Conservation (phyloP, 2,888 invertebrate genomes). For the Suillia variegata region DNA sequence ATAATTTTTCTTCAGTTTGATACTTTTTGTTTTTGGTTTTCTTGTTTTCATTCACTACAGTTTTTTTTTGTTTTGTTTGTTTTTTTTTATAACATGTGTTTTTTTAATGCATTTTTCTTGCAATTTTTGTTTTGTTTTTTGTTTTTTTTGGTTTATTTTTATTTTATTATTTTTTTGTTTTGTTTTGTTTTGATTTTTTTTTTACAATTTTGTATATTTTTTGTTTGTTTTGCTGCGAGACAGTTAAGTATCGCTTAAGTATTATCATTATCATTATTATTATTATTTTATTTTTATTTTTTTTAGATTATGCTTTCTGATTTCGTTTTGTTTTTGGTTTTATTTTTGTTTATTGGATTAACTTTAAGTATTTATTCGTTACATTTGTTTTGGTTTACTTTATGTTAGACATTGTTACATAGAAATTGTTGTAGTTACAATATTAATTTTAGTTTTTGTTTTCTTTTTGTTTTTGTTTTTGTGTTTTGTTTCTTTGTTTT, state of each 20-base stretch:
- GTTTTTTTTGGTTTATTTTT: conserved; percentile 15
- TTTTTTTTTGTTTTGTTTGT: conserved; percentile 28
- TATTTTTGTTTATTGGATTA: not conserved
- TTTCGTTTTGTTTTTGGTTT: not conserved
- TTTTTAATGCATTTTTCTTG: conserved; percentile 19
- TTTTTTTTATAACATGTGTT: conserved; percentile 51
- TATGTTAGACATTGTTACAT: conserved; percentile 2
- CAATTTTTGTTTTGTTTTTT: conserved; percentile 26
- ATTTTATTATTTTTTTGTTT: conserved; percentile 29
- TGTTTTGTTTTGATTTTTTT: conserved; percentile 38
- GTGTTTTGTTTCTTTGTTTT: conserved; percentile 19
- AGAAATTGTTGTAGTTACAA: not conserved
- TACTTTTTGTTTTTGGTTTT: conserved; percentile 1
- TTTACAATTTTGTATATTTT: conserved; percentile 43
- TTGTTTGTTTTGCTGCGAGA: conserved; percentile 36
- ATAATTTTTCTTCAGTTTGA: conserved; percentile 2
- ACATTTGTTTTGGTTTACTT: not conserved
- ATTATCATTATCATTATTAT: not conserved
- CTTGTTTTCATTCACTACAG: not conserved
- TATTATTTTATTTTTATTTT: too few species aligned
- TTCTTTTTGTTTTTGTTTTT: conserved; percentile 7
- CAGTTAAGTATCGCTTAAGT: not conserved
- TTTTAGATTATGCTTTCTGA: conserved; percentile 38
- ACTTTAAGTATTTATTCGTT: not conserved
- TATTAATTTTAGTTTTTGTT: not conserved